Conservation (phyloP, 2,113 vertebrate genomes). For the Rhea americana region DNA sequence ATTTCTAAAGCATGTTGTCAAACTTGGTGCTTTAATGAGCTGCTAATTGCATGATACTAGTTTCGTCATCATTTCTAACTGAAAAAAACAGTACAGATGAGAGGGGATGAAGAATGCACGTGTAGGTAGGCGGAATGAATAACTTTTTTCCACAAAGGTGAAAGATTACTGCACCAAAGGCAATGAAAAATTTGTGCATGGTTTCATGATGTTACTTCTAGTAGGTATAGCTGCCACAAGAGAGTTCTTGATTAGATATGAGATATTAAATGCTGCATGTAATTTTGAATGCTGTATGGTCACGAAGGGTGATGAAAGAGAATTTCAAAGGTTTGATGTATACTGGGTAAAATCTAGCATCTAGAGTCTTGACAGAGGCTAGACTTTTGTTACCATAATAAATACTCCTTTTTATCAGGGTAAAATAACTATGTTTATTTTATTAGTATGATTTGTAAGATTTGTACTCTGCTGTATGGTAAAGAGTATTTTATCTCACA, state of each 20-base stretch:
- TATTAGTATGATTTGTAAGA: neutral
- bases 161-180: neutral
- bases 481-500: neutral
- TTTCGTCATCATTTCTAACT: slow-evolving; percentile 2
- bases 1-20: slow-evolving; percentile 38
- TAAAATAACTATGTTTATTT: neutral
- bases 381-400: neutral
- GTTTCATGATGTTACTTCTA: neutral
- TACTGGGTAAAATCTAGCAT: neutral
- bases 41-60: slow-evolving; percentile 11
- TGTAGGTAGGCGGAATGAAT: neutral
- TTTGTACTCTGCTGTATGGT: neutral
- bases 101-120: neutral
- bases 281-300: neutral
- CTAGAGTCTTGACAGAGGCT: neutral
- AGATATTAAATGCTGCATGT: neutral
- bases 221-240: neutral
- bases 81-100: neutral
- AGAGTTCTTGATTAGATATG: neutral
- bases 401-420: neutral
- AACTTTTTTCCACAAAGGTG: neutral
- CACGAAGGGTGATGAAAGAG: neutral
- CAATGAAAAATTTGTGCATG: neutral
- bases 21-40: neutral
- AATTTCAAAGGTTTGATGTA: neutral